Conservation (phyloP, 2,797 vertebrate genomes). For the Cossypha niveicapilla region DNA sequence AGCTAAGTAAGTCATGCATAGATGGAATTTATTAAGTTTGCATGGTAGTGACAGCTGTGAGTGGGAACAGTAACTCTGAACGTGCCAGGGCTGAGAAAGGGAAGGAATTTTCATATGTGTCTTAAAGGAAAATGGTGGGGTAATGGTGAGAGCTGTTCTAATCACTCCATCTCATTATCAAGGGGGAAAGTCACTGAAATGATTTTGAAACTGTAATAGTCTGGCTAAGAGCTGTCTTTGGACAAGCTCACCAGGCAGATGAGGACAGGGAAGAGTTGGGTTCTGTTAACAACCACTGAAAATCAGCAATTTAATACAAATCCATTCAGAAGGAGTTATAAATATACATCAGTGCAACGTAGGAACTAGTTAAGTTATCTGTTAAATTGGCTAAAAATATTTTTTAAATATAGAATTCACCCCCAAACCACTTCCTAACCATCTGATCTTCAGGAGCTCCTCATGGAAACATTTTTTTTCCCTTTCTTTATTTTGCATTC, state of each 20-base stretch:
- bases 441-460: slow-evolving; percentile 32
- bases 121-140: slow-evolving; percentile 43
- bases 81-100: slow-evolving; percentile 50
- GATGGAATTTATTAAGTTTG: slow-evolving; percentile 71
- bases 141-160: slow-evolving; percentile 61
- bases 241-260: slow-evolving; percentile 36
- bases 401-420: slow-evolving; percentile 43
- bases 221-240: slow-evolving; percentile 38
- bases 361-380: slow-evolving; percentile 42
- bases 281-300: neutral
- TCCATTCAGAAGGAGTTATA: slow-evolving; percentile 29
- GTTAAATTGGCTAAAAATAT: slow-evolving; percentile 23
- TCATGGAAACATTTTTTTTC: neutral
- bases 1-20: slow-evolving; percentile 69
- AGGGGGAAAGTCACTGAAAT: slow-evolving; percentile 41
- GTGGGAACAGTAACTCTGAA: slow-evolving; percentile 60
- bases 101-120: slow-evolving; percentile 51
- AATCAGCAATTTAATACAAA: slow-evolving; percentile 41
- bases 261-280: neutral
- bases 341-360: neutral
- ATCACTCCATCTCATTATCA: slow-evolving; percentile 47
- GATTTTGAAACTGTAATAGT: slow-evolving; percentile 42
- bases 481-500: neutral
- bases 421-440: slow-evolving; percentile 10
- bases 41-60: slow-evolving; percentile 61